Evolutionary conservation across 2,888 invertebrate genomes (phyloP), one percentile per base, ranked within the genome.

Genomic region (Adelphocoris suturalis): DNA sequence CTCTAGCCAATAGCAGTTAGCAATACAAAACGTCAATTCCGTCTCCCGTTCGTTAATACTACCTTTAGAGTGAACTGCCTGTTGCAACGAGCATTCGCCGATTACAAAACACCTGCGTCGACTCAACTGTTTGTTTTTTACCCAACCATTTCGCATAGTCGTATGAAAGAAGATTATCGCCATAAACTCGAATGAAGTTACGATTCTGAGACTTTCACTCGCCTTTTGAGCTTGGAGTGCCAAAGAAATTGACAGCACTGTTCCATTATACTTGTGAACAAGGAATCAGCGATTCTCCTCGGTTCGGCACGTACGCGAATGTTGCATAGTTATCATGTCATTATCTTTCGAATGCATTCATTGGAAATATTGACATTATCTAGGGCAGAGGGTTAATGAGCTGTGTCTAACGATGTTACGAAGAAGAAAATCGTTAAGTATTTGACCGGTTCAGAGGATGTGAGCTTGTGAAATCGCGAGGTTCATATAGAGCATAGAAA

Each of bases 181-280:
- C 68, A 57, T 57, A 68, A 68, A 68, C 68, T 12, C 27, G 68
- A 68, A 68, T 68, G 68, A 27, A 68, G 68, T 68, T 68, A 11
- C 68, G 27, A 23, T 68, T 13, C 27, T 23, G 12, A 4, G 11
- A 19, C 27, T 68, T 27, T 23, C 23, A 23, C 27, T 27, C 12
- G 23, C 13, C 27, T 68, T 68, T 68, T 68, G 68, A 68, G 68
- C 11, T 7, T 57, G 13, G 68, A 23, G 13, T 68, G 68, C 19
- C 19, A 23, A 23, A 68, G 68, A 5, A 19, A 68, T 68, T 23
- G 68, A 68, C 68, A 13, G 12, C 68, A 68, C 19, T 19, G 61
- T 13, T n/a, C 68, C 12, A 23, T 68, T 68, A 19, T 68, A 11
- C 27, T 19, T 12, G 23, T 5, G 68, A 68, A 68, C 68, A 23